Conservation (phyloP, 2,888 invertebrate genomes). For the Caenorhabditis zanzibari region DNA sequence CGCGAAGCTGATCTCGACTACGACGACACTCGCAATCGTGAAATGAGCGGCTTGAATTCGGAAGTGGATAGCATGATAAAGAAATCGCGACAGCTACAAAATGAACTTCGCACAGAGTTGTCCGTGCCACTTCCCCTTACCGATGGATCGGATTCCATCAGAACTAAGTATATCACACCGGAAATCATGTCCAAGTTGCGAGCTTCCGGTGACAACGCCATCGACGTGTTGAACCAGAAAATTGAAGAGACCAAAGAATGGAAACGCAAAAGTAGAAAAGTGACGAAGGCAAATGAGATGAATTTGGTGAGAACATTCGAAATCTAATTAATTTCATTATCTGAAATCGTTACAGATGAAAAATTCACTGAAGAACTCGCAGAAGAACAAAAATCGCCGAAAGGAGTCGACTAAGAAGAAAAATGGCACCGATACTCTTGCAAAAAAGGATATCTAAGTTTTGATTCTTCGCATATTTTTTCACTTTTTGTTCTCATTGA, state of each 20-base stretch:
- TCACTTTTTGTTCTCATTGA: too few species aligned
- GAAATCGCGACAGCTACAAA: constrained; percentile 48
- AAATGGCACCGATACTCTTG: too few species aligned
- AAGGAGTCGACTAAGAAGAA: too few species aligned
- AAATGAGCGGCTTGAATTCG: constrained; percentile 58
- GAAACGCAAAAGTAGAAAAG: constrained; percentile 63
- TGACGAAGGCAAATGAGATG: constrained; percentile 10
- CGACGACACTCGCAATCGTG: constrained; percentile 86
- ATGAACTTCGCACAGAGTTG: constrained; percentile 49
- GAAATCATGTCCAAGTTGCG: constrained; percentile 54
- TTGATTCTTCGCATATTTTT: too few species aligned
- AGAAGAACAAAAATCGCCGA: too few species aligned
- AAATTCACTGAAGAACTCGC: too few species aligned
- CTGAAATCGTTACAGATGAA: too few species aligned
- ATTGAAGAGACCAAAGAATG: constrained; percentile 59
- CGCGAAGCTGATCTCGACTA: constrained; percentile 91
- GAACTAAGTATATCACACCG: constrained; percentile 69
- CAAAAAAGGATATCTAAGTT: too few species aligned
- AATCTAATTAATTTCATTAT: too few species aligned
- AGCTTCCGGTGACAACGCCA: constrained; percentile 55
- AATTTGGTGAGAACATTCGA: too few species aligned
- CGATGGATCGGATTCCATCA: constrained; percentile 58
- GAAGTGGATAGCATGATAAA: constrained; percentile 63
- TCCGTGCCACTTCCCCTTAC: constrained; percentile 30
- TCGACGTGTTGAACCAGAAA: constrained; percentile 66